These are phyloP conservation scores for Onychostoma macrolepis DNA, from an alignment of 2,113 vertebrate genomes.

Conservation along the genomic window DNA sequence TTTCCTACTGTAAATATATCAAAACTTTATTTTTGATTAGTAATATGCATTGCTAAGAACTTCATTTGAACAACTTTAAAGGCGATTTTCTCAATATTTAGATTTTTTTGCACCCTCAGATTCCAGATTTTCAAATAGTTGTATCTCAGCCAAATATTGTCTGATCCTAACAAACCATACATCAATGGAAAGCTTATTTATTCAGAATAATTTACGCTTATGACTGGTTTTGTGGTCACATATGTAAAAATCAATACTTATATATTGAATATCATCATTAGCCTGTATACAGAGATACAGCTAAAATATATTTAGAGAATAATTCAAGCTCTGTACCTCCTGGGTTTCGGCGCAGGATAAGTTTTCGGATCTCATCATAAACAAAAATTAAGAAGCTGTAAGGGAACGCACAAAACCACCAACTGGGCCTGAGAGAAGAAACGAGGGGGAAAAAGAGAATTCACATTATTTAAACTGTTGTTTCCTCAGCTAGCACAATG, in stretches of 20 bases:
- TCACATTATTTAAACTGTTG: not conserved
- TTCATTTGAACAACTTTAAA: too few relatives aligned
- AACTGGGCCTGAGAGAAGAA: slow-evolving; percentile 80
- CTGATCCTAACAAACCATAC: too few relatives aligned
- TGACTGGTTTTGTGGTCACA: too few relatives aligned
- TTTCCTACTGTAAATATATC: too few relatives aligned
- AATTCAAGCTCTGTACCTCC: slow-evolving; percentile 76
- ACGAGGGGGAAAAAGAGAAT: not conserved
- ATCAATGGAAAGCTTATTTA: too few relatives aligned
- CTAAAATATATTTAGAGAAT: not conserved
- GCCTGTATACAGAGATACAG: not conserved
- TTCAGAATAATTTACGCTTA: too few relatives aligned
- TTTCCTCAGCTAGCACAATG: not conserved
- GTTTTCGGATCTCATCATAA: slow-evolving; percentile 92
- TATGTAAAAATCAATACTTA: not conserved
- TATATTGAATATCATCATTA: not conserved
- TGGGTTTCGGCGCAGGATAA: slow-evolving; percentile 90
- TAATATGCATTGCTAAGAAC: too few relatives aligned
- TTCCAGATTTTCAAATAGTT: too few relatives aligned
- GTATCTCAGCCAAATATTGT: too few relatives aligned
- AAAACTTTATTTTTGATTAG: too few relatives aligned
- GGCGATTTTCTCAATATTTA: too few relatives aligned
- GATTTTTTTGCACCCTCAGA: too few relatives aligned
- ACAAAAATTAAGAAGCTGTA: slow-evolving; percentile 96
- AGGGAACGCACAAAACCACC: slow-evolving; percentile 95